phyloP scores from a whole-genome alignment of 1,140 invertebrate species.

The Drosophila nasuta region DNA sequence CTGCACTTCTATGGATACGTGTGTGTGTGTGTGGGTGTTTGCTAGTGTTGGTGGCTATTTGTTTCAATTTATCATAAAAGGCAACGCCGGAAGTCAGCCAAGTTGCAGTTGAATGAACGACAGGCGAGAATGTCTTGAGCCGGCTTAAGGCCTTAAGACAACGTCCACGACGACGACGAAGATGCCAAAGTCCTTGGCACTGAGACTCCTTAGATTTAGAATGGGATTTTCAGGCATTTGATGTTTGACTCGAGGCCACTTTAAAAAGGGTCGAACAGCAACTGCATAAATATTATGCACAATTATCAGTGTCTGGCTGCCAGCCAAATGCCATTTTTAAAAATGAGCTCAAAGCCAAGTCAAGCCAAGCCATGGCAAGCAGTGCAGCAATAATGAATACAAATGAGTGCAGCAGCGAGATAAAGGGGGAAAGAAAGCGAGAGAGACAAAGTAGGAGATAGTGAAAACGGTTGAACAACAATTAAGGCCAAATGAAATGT shows the following conservation, averaged over 20 bases:
- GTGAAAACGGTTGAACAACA: constrained; percentile 8
- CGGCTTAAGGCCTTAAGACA: constrained; percentile 66
- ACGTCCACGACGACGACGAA: not conserved
- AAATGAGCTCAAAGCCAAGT: constrained; percentile 36
- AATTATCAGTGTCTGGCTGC: constrained; percentile 60
- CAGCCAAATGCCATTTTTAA: constrained; percentile 41
- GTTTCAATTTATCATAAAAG: constrained; percentile 83
- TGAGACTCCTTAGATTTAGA: constrained; percentile 57
- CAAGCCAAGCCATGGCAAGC: constrained; percentile 13
- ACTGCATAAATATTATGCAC: constrained; percentile 68
- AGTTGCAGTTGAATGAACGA: constrained; percentile 80
- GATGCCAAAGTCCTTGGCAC: constrained; percentile 63
- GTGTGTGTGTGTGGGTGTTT: constrained; percentile 30
- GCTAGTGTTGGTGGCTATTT: constrained; percentile 67
- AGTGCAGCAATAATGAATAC: constrained; percentile 65
- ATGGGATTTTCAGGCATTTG: constrained; percentile 54
- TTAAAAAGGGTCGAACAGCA: constrained; percentile 25
- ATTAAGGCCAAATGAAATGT: constrained; percentile 45
- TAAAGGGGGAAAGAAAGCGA: not conserved
- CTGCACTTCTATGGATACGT: constrained; percentile 15
- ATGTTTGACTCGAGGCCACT: constrained; percentile 24
- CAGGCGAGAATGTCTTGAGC: constrained; percentile 62
- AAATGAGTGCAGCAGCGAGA: constrained; percentile 25
- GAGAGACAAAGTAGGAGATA: not conserved
- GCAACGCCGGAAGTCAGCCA: constrained; percentile 79